Evolutionary conservation across 2,797 vertebrate genomes (phyloP), one percentile per base, ranked within the genome.

Genomic region (Merluccius polli): DNA sequence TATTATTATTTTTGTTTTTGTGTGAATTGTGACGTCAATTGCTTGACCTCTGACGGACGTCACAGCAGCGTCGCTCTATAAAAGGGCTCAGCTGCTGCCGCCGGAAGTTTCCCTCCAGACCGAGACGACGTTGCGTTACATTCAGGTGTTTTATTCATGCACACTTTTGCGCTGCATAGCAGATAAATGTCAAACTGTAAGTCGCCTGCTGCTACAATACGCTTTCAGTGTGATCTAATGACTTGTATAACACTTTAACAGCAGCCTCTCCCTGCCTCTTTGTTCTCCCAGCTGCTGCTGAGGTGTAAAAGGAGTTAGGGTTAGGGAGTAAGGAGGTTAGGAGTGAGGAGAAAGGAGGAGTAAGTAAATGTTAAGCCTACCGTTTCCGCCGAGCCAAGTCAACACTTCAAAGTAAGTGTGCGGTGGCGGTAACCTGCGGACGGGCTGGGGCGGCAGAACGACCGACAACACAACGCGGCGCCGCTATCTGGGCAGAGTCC

Each of bases 321-420:
- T n/a, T n/a, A n/a, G n/a, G n/a, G n/a, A n/a, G n/a, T n/a, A n/a
- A n/a, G n/a, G n/a, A n/a, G n/a, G n/a, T n/a, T n/a, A n/a, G n/a
- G n/a, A n/a, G n/a, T n/a, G n/a, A n/a, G n/a, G n/a, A n/a, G n/a
- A n/a, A n/a, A n/a, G n/a, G n/a, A n/a, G n/a, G n/a, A n/a, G n/a
- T n/a, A n/a, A 73, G 78, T 70, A 36, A 69, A 36, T 36, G 5
- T 44, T 4, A 13, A 52, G 16, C 69, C 69, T 32, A 78, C 81
- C 86, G 86, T 83, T 87, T 87, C 87, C 86, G 82, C 87, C 76
- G n/a, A 73, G 59, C 52, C 78, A 79, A 86, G 79, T 73, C 82
- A 82, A 77, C 75, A 83, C 79, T 76, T 75, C 73, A 76, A 73
- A 81, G 84, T 79, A 75, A 38, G 71, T 21, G 69, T 24, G 69